phyloP scores from a whole-genome alignment of 2,888 invertebrate species.

The Euphydryas editha region DNA sequence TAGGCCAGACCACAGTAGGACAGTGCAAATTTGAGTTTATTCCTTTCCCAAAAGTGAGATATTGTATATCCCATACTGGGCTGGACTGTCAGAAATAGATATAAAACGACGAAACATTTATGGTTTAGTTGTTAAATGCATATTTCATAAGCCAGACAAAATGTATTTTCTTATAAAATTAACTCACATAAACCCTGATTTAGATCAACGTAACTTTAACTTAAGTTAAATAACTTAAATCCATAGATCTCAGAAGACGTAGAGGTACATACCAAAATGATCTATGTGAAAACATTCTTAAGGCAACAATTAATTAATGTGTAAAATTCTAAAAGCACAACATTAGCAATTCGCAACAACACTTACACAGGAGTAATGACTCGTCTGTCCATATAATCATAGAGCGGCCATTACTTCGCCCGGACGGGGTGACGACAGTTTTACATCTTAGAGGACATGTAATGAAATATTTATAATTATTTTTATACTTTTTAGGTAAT shows the following conservation, averaged over 20 bases:
- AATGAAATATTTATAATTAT: not conserved
- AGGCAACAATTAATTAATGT: slow-evolving; percentile 74
- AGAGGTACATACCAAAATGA: not conserved
- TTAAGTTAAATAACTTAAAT: not conserved
- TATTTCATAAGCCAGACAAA: not conserved
- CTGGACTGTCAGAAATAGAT: too few species aligned
- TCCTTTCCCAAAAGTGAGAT: too few species aligned
- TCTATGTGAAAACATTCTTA: slow-evolving; percentile 40
- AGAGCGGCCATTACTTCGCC: slow-evolving; percentile 79
- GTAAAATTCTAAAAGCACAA: slow-evolving; percentile 74
- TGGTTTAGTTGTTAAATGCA: too few species aligned
- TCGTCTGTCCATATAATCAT: slow-evolving; percentile 84
- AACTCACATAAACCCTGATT: not conserved
- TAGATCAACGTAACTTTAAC: not conserved
- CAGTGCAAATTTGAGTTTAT: too few species aligned
- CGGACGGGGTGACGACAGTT: slow-evolving; percentile 54
- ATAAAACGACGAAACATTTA: too few species aligned
- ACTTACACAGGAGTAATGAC: slow-evolving; percentile 82
- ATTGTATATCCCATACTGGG: too few species aligned
- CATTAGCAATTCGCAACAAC: slow-evolving; percentile 83
- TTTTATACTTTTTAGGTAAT: not conserved
- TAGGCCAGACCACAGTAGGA: too few species aligned
- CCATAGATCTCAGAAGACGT: not conserved
- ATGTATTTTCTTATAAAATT: not conserved
- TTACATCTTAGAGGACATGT: slow-evolving; percentile 23